Evolutionary conservation across 2,797 vertebrate species (phyloP), one percentile per base, ranked within the genome.

Genomic region (Calcarius lapponicus): DNA sequence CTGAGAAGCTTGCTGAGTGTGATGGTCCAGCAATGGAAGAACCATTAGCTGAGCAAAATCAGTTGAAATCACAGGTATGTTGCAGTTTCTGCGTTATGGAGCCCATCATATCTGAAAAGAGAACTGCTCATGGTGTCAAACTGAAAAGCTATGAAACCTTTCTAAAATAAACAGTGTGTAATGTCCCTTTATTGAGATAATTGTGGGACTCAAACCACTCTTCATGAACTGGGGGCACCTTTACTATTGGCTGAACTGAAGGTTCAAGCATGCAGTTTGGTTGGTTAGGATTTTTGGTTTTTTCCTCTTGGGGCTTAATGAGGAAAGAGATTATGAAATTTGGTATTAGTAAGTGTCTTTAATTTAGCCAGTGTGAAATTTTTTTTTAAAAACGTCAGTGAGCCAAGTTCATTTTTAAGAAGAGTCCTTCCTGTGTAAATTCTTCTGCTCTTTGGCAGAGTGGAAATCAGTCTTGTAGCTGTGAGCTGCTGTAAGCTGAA

Each of bases 61-160:
- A 95, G 42, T 60, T 96, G 94, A 96, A 97, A 82, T 92, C 97
- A 60, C 95, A 97, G 98, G 98, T 98, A 96, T 38, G 90, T 60
- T 92, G 40, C 36, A 80, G 9, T 45, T 75, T 94, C 78, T 88
- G 65, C 38, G 28, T 56, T 31, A 8, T 20, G 11, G 51, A 83
- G 24, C 67, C 17, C 6, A 25, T 65, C 26, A 21, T 4, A 11
- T 79, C 62, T 73, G 38, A 45, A 38, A 62, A 43, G 40, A 53
- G 28, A 69, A 6, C 17, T 86, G 19, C 15, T 85, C 21, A 5
- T 40, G 17, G 6, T 73, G 20, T 70, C 26, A 60, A 93, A 61
- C 22, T 10, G 10, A 47, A 83, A 75, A 75, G 50, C 40, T 62
- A 24, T 13, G 6, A 73, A 90, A 43, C 17, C 6, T 60, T 83